Evolutionary conservation across 2,113 vertebrate species (phyloP), one percentile per base, ranked within the genome.

Genomic region (Clarias macrocephalus): DNA sequence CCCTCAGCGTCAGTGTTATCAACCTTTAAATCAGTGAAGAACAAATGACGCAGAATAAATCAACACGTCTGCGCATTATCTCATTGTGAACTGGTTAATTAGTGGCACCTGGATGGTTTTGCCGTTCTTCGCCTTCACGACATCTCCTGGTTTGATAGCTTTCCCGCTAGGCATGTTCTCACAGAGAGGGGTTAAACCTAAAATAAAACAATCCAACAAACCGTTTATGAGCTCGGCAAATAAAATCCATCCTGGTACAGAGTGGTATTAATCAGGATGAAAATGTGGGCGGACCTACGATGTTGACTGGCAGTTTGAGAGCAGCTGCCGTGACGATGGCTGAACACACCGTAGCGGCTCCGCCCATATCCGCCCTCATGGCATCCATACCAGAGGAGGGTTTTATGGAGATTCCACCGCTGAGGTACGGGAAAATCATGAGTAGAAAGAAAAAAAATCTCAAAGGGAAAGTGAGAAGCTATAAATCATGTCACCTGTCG

Each of bases 1-100:
- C 98, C 98, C 89, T 99, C 98, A 0, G 98, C 98, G 85, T 99
- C 98, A 0, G 98, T 99, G 89, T 99, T 99, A 91, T 99, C 98
- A 42, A 99, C 95, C 98, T 99, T 37, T 37, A 37, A 37, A 92
- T 72, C 88, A 60, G 82, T 80, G 15, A 57, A 82, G 48, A 86
- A n/a, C 5, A 77, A 48, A 81, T 3, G 25, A 12, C 9, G 6
- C 8, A 2, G 15, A 25, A 80, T 21, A 54, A 56, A 33, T 5
- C 3, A 25, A 80, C 54, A 60, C 3, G 15, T 11, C 23, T 10
- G 63, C 12, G 23, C 28, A 33, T 30, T 6, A 16, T 15, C n/a
- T 13, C 28, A 30, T 11, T 33, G 5, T 52, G 1, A 62, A 48
- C 6, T 25, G n/a, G 0, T 16, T 21, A 86, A 65, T 82, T 57